Base-by-base conservation (phyloP, 2,888 invertebrate species). In the Drosophila cyrtoloma region DNA sequence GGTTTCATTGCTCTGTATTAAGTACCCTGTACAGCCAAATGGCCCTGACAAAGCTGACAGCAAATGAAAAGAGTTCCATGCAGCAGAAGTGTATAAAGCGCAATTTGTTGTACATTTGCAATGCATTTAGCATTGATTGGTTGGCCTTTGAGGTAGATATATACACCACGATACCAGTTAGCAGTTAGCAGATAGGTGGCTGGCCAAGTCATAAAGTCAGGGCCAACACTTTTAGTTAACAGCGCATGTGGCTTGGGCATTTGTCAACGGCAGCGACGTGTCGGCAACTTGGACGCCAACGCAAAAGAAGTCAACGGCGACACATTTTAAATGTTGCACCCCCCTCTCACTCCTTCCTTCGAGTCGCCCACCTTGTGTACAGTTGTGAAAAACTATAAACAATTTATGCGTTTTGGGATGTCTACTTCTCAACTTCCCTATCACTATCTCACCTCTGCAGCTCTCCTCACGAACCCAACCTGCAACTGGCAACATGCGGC, bases 371-470 rank as follows among this genome's bases (percentile, higher is more conserved):
- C 73, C 64, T 73, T n/a, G 71, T 19, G 44, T 19, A 52, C 42
- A 62, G 58, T 62, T 75, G 67, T 61, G 57, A 37, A 71, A 79
- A 84, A 82, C 86, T 69, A 87, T 90, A 90, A 87, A 81, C 82
- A 84, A 87, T 87, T 90, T 87, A 87, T 87, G 86, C 76, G 82
- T 83, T 83, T 83, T 86, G 86, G 86, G 90, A 86, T 86, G 88
- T 87, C 77, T 70, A 44, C 65, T 59, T 51, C 52, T 47, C 58
- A 44, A 61, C 59, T 44, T 28, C n/a, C 19, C 28, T 33, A 28
- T 35, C n/a, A n/a, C 56, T n/a, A n/a, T 32, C 22, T 35, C 32
- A 55, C 30, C 32, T 16, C 44, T 55, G 28, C 51, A n/a, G n/a
- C 47, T 28, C 26, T 39, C 28, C 35, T 16, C 28, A 9, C 51